Base-by-base conservation (phyloP, 2,888 invertebrate genomes). In the Trichopoda pennipes region DNA sequence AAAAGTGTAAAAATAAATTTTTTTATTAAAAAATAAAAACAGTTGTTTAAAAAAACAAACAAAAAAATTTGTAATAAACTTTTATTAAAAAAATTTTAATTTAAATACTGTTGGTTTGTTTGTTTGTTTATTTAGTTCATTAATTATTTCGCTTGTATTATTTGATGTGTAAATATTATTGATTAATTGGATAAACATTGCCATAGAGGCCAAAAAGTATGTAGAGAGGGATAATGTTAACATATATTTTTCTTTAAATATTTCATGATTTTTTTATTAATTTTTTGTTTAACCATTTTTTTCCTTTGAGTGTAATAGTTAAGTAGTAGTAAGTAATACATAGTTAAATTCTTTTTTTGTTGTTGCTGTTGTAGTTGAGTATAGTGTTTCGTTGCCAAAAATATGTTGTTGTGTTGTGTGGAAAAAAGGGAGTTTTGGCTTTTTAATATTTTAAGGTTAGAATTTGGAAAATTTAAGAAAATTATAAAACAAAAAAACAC, bases 141-240 rank as follows among this genome's bases (percentile, higher is more conserved):
- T 47, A 32, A n/a, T 72, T 78, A 58, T 16, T n/a, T 55, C 53
- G 10, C 8, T 60, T 32, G 21, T 38, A 10, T 51, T 63, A 42
- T 64, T 69, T 14, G 63, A 12, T 61, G 16, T 55, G 63, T 64
- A 73, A 68, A 60, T 81, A 64, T 78, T 69, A 70, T 82, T 73
- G 85, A 86, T 86, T 84, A 85, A 85, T 85, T 85, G 85, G 86
- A 85, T 85, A 84, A 85, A 86, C 86, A 86, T 86, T 86, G 86
- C 85, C 86, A 84, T 85, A 86, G 85, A 85, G 85, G 85, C 83
- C 84, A 84, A 85, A 83, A 79, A 79, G 73, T 79, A 64, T 72
- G 76, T 73, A 49, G 55, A 35, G 69, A 38, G 55, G 21, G 63
- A 56, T 32, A 44, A 66, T 49, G 66, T 76, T 68, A 77, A 63